phyloP scores from a whole-genome alignment of 2,797 vertebrate genomes.

The Lophius americanus region DNA sequence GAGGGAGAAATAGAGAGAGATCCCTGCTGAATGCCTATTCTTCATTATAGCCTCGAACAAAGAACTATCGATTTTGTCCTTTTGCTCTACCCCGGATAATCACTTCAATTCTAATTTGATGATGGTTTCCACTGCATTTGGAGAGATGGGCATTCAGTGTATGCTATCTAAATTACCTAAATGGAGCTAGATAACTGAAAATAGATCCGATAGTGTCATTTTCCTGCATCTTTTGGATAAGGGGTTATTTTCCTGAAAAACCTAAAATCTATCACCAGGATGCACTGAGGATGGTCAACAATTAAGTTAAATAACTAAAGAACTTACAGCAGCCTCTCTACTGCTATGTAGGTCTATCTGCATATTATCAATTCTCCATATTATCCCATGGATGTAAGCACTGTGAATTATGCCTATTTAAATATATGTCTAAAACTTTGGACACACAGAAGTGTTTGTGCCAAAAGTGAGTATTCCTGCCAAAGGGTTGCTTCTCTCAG shows the following conservation, averaged over 20 bases:
- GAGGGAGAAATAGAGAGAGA: conserved; percentile 44
- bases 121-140: conserved; percentile 72
- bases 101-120: conserved; percentile 82
- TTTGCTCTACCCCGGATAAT: conserved; percentile 73
- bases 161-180: conserved; percentile 65
- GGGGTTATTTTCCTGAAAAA: conserved; percentile 21
- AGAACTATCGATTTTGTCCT: conserved; percentile 79
- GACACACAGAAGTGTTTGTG: neutral
- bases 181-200: conserved; percentile 65
- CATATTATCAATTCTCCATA: conserved; percentile 7
- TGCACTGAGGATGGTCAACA: conserved; percentile 23
- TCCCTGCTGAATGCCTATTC: conserved; percentile 69
- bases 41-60: conserved; percentile 76
- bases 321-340: neutral
- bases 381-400: conserved; percentile 5
- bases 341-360: conserved; percentile 19
- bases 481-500: too few relatives aligned
- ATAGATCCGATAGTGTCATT: conserved; percentile 54
- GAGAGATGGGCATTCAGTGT: conserved; percentile 61
- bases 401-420: neutral
- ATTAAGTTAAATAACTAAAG: conserved; percentile 10
- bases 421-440: conserved; percentile 7
- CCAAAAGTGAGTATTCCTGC: too few relatives aligned
- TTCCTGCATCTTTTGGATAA: conserved; percentile 19
- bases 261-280: conserved; percentile 24